phyloP scores from a whole-genome alignment of 2,888 invertebrate species.

The Lycocerus yunnanus region DNA sequence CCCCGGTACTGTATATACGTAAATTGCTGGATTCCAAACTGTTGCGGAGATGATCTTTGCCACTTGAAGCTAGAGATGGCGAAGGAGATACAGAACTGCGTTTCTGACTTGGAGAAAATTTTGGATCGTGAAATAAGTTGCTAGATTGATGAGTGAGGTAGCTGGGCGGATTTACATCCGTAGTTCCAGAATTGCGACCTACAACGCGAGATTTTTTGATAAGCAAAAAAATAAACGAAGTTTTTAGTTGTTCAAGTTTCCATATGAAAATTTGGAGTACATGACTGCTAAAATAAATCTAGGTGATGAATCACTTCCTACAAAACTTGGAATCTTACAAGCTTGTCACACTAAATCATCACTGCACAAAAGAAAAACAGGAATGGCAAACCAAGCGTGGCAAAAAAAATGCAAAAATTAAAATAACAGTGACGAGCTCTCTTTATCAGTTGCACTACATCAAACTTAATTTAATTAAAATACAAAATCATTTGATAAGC shows the following conservation, averaged over 20 bases:
- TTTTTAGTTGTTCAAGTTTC: background rate
- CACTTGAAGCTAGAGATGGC: constrained; percentile 45
- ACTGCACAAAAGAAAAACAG: background rate
- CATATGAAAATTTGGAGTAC: background rate
- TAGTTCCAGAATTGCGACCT: constrained; percentile 54
- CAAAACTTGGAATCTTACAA: background rate
- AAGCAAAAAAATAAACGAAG: background rate
- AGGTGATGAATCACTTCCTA: background rate
- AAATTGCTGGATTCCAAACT: constrained; percentile 37
- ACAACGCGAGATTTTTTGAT: constrained; percentile 6
- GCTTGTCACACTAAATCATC: background rate
- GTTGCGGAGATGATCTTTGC: constrained; percentile 40
- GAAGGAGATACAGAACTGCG: constrained; percentile 50
- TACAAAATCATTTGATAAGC: background rate
- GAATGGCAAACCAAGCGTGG: background rate
- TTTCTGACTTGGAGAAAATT: constrained; percentile 48
- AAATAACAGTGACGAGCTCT: background rate
- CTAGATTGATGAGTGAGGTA: constrained; percentile 42
- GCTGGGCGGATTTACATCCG: constrained; percentile 43
- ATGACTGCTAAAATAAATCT: background rate
- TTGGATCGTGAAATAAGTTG: constrained; percentile 45
- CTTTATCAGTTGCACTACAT: background rate
- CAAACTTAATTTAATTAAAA: background rate
- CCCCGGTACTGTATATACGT: constrained; percentile 43
- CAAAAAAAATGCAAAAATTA: background rate